phyloP scores from a whole-genome alignment of 2,888 invertebrate species.

The Tenthredo livida region DNA sequence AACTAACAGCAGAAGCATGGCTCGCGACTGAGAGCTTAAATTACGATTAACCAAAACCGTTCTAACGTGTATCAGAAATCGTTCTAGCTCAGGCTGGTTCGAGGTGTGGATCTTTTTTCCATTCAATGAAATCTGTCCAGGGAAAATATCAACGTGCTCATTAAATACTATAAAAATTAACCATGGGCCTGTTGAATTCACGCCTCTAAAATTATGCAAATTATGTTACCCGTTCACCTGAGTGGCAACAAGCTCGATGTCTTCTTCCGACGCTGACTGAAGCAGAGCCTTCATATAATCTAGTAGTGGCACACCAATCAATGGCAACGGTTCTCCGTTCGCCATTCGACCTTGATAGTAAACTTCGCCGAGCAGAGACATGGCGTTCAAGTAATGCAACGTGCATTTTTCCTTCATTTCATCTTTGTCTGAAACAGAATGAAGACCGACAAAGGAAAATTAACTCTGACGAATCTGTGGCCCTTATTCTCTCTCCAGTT shows the following conservation, averaged over 20 bases:
- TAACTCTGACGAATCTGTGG: neutral
- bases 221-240: conserved; percentile 68
- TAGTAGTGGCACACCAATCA: conserved; percentile 71
- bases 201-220: neutral
- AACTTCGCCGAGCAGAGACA: conserved; percentile 76
- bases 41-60: conserved; percentile 71
- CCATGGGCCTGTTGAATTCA: neutral
- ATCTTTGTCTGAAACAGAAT: conserved; percentile 62
- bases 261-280: conserved; percentile 72
- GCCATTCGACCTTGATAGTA: conserved; percentile 71
- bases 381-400: conserved; percentile 73
- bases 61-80: conserved; percentile 73
- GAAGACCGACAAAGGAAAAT: conserved; percentile 33
- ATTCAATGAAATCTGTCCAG: conserved; percentile 75
- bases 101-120: conserved; percentile 70
- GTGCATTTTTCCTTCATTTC: conserved; percentile 60
- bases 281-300: conserved; percentile 76
- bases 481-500: neutral
- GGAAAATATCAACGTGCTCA: neutral
- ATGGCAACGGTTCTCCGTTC: conserved; percentile 65
- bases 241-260: conserved; percentile 75
- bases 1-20: conserved; percentile 76
- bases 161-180: neutral
- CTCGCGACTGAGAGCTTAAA: conserved; percentile 72
- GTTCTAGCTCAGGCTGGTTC: conserved; percentile 68